These are phyloP conservation scores for Drosophila affinis DNA, from an alignment of 2,888 invertebrate species.

Conservation along the genomic window DNA sequence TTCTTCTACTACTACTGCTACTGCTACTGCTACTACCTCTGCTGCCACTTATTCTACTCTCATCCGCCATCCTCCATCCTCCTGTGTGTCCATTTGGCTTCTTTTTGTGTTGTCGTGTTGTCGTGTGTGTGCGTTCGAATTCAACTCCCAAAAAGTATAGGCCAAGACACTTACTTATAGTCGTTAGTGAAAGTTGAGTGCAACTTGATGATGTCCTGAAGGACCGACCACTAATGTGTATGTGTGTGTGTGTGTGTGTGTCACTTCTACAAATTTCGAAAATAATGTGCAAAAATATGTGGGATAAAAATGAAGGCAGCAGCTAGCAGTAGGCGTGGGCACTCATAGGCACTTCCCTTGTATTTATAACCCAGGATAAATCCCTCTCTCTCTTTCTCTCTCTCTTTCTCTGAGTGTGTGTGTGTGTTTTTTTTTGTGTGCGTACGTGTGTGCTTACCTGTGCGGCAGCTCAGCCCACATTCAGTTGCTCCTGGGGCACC, in stretches of 20 bases:
- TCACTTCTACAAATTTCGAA: not conserved
- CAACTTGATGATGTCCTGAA: not conserved
- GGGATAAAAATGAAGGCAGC: not conserved
- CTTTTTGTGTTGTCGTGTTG: no score
- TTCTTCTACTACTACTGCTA: not conserved
- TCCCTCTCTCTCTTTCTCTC: not conserved
- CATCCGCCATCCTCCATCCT: not conserved
- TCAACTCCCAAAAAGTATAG: not conserved
- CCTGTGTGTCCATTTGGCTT: not conserved
- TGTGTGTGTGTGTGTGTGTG: not conserved
- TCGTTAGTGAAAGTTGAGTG: not conserved
- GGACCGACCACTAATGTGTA: not conserved
- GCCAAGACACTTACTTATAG: not conserved
- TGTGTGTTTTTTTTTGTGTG: not conserved
- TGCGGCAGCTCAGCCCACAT: slow-evolving; percentile 5
- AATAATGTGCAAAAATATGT: not conserved
- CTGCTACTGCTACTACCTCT: not conserved
- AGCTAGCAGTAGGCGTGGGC: not conserved
- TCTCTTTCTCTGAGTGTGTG: not conserved
- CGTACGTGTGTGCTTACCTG: slow-evolving; percentile 19
- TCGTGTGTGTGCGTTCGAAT: not conserved
- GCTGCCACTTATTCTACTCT: not conserved
- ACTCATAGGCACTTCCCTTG: not conserved
- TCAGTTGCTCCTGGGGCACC: slow-evolving; percentile 14
- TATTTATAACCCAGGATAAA: slow-evolving; percentile 1